A percentile compares a stretch with the other conserved stretches of the same genome.
Conservation (phyloP, 2,888 invertebrate species). For the Aphidius colemani region DNA sequence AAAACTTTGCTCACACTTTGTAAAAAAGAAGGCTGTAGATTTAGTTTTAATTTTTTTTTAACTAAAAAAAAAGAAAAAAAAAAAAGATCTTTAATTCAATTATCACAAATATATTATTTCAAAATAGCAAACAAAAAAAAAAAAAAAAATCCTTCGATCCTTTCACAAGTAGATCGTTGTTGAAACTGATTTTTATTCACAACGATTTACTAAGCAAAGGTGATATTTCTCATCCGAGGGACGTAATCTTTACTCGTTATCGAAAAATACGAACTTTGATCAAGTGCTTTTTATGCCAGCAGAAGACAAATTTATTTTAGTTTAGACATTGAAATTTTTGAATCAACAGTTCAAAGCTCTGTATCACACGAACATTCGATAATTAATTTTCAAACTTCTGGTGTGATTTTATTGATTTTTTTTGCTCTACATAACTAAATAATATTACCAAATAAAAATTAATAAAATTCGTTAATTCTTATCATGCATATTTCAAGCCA, state of each 20-base stretch:
- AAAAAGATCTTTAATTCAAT: not conserved
- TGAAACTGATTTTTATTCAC: constrained; percentile 35
- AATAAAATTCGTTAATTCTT: too few species aligned
- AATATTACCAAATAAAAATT: too few species aligned
- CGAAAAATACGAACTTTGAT: constrained; percentile 34
- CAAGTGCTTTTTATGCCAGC: constrained; percentile 17
- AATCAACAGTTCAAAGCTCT: constrained; percentile 3
- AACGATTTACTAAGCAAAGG: constrained; percentile 34
- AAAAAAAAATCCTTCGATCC: constrained; percentile 26
- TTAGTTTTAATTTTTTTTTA: too few species aligned
- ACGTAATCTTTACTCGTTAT: constrained; percentile 31
- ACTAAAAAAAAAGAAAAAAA: not conserved
- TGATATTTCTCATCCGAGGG: constrained; percentile 28
- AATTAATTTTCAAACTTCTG: not conserved
- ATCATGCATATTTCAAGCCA: too few species aligned
- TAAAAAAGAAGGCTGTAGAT: too few species aligned
- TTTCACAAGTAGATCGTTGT: constrained; percentile 31
- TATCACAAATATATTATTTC: not conserved
- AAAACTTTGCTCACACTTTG: too few species aligned
- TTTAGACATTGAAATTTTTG: constrained; percentile 5
- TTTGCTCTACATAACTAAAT: too few species aligned
- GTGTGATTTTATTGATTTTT: too few species aligned
- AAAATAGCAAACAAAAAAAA: constrained; percentile 8
- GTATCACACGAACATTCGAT: not conserved
- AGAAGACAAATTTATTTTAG: too few species aligned